Conservation (phyloP, 1,140 invertebrate genomes). For the Bombus pascuorum region DNA sequence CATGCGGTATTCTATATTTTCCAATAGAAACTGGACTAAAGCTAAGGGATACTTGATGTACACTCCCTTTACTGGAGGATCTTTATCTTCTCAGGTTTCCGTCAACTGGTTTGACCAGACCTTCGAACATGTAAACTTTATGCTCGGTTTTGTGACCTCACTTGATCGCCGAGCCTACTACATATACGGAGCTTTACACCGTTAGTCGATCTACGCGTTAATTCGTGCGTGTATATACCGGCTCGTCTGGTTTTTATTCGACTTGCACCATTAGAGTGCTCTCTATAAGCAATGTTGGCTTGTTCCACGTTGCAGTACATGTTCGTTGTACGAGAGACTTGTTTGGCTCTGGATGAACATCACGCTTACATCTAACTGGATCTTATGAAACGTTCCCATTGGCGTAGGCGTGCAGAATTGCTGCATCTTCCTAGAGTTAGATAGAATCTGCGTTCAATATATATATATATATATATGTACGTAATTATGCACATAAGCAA, state of each 20-base stretch:
- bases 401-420: neutral
- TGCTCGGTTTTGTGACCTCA: neutral
- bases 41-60: neutral
- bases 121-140: neutral
- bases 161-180: neutral
- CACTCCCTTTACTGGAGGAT: neutral
- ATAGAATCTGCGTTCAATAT: neutral
- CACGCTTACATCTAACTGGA: neutral
- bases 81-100: neutral
- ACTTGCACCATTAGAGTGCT: conserved; percentile 30
- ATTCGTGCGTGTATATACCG: conserved; percentile 16
- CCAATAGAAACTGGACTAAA: neutral
- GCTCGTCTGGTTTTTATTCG: conserved; percentile 12
- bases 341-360: conserved; percentile 18
- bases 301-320: neutral
- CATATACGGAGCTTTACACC: neutral
- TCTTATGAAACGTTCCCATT: neutral
- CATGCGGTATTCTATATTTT: neutral
- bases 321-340: neutral
- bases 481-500: neutral
- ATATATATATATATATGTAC: neutral
- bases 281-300: neutral
- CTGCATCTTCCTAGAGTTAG: no score
- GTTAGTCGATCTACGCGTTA: conserved; percentile 10
- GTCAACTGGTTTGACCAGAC: neutral